phyloP scores from a whole-genome alignment of 1,140 invertebrate species.

The Oncopeltus fasciatus region DNA sequence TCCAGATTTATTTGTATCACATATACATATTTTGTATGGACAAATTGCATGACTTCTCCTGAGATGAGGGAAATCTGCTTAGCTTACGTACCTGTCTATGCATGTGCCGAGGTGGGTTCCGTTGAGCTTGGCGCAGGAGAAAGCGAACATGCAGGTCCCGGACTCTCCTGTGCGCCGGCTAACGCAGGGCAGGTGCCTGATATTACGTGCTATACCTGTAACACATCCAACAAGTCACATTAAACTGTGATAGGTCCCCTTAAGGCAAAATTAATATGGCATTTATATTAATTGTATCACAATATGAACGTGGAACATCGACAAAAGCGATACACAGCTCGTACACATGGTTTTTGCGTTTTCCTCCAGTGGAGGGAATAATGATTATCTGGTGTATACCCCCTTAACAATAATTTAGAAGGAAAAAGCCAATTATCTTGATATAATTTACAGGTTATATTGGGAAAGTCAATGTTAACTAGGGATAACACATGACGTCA shows the following conservation, averaged over 20 bases:
- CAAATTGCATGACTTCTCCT: no score
- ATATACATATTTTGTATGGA: no score
- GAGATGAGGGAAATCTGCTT: no score
- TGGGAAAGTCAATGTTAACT: no score
- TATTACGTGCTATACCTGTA: slow-evolving; percentile 65
- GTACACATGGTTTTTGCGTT: background rate
- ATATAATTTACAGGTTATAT: no score
- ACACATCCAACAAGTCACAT: slow-evolving; percentile 12
- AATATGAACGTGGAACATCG: background rate
- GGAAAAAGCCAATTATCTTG: no score
- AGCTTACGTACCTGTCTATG: slow-evolving; percentile 42
- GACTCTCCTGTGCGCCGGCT: slow-evolving; percentile 59
- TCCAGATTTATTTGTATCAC: no score
- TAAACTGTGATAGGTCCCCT: no score
- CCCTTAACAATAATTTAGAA: no score
- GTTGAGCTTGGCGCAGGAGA: slow-evolving; percentile 78
- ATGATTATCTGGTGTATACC: no score
- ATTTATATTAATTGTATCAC: background rate
- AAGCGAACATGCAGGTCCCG: slow-evolving; percentile 87
- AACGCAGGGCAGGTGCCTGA: slow-evolving; percentile 71
- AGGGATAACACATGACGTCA: no score
- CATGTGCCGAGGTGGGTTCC: slow-evolving; percentile 81
- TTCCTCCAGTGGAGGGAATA: no score
- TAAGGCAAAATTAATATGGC: background rate
- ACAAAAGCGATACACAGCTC: background rate